Base-by-base conservation (phyloP, 2,797 vertebrate species). In the Gallinago nigripennis region DNA sequence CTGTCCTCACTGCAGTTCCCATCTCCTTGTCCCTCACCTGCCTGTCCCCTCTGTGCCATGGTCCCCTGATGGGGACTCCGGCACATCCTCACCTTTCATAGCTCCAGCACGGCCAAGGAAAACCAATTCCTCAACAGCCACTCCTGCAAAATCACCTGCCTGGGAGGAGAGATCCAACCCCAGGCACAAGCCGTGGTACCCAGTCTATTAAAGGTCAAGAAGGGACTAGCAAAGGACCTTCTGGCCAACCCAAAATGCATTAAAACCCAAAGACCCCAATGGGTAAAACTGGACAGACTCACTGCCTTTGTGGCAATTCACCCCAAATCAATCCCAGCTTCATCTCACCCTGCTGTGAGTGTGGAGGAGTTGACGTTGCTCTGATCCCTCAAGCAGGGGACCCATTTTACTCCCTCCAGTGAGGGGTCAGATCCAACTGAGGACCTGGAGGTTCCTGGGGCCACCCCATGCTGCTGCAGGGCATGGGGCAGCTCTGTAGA, bases 311-410 rank as follows among this genome's bases (percentile, higher is more conserved):
- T 28, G 39, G 54, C 23, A 16, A 23, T 48, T 48, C 43, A 60
- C n/a, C 21, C 43, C 71, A 23, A 31, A 48, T 19, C 43, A n/a
- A 11, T 5, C 33, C 15, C 4, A 6, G 35, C 28, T 64, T n/a
- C 1, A 1, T 31, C 70, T 69, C 45, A 9, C 8, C 4, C 48
- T 2, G 11, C 12, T 45, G 15, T 12, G 9, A 51, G 17, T 3
- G 25, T 0, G 3, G 31, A 53, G 31, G 21, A 54, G 45, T 9
- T 2, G 1, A 37, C 20, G 13, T 8, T 10, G 12, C 0, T 2
- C 39, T 27, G 23, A 41, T 30, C 33, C 27, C 46, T 65, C 2
- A 0, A 83, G 33, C 37, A 58, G 48, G 28, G 19, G 17, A 17
- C 31, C 25, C 23, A 19, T 57, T 53, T 58, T 45, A 31, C 7